Base-by-base conservation (phyloP, 2,113 vertebrate species). In the Hippoglossus stenolepis region DNA sequence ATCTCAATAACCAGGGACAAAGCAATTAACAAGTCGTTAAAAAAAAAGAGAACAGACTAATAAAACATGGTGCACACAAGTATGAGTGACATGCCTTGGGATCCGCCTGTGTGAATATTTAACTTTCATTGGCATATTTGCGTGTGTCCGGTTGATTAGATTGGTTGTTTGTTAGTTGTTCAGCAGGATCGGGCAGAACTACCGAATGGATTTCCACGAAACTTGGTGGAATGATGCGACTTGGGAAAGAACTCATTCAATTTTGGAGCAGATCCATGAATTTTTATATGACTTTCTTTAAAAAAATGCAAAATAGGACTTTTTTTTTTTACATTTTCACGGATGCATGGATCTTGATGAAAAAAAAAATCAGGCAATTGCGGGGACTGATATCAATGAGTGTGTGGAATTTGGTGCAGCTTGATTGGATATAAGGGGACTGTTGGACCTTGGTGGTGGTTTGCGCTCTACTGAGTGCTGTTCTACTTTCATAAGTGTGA, bases 11-110 rank as follows among this genome's bases (percentile, higher is more conserved):
- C 87, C 86, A 82, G 87, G 84, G 79, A 91, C 84, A 88, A 90
- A 89, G 91, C 87, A 93, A 93, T 93, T 93, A 92, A 87, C 78
- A 70, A 85, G 87, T 87, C 87, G 91, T 92, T 92, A 91, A 87
- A 92, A 78, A 58, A 58, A 58, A 31, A 31, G 31, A 79, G 82
- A 93, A 92, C 77, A 80, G 84, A 90, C 82, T 90, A 89, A 91
- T 93, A 85, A 77, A 90, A 93, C 89, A 88, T 24, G 64, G 82
- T 73, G 70, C 82, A 74, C 76, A 63, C 77, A 26, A 79, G 58
- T 71, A 70, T 85, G 84, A 90, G 69, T 90, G 89, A 67, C 88
- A 72, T 70, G 53, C 47, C 53, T 54, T 6, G 23, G 79, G 35
- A 87, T 80, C 77, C 56, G 71, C 51, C 26, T n/a, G 51, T 54